Base-by-base conservation (phyloP, 2,113 vertebrate species). In the Hippoglossus stenolepis region DNA sequence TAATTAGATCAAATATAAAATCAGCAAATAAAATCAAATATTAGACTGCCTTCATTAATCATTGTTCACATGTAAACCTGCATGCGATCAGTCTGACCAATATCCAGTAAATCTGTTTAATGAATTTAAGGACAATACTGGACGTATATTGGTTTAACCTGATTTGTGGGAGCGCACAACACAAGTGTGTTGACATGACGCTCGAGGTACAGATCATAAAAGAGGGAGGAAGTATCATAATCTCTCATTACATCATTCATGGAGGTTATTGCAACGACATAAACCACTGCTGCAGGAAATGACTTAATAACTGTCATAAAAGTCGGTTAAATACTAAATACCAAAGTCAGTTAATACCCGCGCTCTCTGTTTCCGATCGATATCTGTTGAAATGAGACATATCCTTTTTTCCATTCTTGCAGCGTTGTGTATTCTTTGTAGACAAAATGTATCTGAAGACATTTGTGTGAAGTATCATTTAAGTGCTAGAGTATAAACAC, bases 291-390 rank as follows among this genome's bases (percentile, higher is more conserved):
- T 85, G 85, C 92, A 91, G 88, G 92, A 93, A 91, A 85, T 93
- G 89, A 90, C 90, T 87, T 93, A 91, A 92, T 76, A 93, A 92
- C 91, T 88, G 92, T 92, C 86, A 92, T 93, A 91, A 93, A 90
- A 81, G 91, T 91, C 92, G 68, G 92, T 93, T 92, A 86, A 87
- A 92, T 89, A 79, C 79, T 70, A 70, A 58, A 70, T 58, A 59
- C 35, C 40, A 70, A 51, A 66, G 35, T 70, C 68, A 20, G 68
- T 70, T 59, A 59, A 70, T 70, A 13, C 54, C 54, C 54, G 54
- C 38, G 63, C 65, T 35, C 63, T 35, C n/a, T 31, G 62, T 65
- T 83, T 77, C 75, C 75, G 8, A 90, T 91, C 85, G 43, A 86
- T 88, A 83, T 24, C 17, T 91, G 86, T 85, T 69, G 86, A 77